Evolutionary conservation across 2,888 invertebrate genomes (phyloP), one percentile per base, ranked within the genome.

Genomic region (Lamellibrachia columna): DNA sequence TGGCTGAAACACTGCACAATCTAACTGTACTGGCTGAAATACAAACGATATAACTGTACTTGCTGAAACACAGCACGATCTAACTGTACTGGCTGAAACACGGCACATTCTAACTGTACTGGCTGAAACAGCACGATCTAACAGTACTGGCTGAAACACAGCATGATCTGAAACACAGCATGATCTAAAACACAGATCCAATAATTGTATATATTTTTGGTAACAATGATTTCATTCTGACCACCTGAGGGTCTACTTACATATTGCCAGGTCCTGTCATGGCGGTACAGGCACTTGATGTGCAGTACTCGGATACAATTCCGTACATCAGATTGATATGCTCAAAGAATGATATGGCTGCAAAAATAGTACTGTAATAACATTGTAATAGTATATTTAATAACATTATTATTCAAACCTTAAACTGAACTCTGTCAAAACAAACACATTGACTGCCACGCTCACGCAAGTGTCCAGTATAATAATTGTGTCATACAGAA

Each of bases 291-390:
- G 98, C 98, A 95, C 98, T 98, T 97, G 98, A 98, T 96, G 99
- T 99, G 97, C 99, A 99, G 97, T 98, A 99, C 97, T 99, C 99
- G 96, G 99, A 99, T 97, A 99, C 98, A 95, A 99, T 98, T 97
- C 99, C 99, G 97, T 99, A 99, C 96, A 99, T 98, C 97, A 99
- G 97, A 97, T 99, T 99, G 96, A 99, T 98, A 97, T 99, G 99
- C 97, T 99, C 99, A 97, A 99, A 99, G 97, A 99, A 98, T 97
- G 99, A 98, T 97, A 99, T 98, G 52, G 96, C 96, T 96, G 95
- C 92, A 95, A 95, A 75, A 92, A 92, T 53, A 93, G 92, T 93
- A 92, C 0, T 22, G 22, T 15, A 15, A 75, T 22, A 75, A 75
- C 22, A 22, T 22, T 75, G 75, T 15, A 75, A 15, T 75, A 11